Percentiles rank a stretch among this genome's conserved stretches.
These are phyloP conservation scores for Camponotus vicinus DNA, from an alignment of 1,140 invertebrate genomes.

Conservation along the genomic window DNA sequence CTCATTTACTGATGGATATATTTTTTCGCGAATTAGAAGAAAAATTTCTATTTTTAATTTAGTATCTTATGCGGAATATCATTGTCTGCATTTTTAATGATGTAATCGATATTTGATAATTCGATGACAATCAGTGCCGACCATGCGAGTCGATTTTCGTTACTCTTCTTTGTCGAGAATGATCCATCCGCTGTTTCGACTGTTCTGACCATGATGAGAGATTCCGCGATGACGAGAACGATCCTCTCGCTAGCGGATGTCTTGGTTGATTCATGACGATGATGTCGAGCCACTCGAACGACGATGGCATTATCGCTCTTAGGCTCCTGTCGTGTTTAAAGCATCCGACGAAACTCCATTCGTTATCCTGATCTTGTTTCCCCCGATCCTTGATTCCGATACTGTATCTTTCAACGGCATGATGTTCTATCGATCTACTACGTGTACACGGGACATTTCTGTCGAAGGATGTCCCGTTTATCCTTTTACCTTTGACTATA, in stretches of 20 bases:
- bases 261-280: neutral
- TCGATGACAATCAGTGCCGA: neutral
- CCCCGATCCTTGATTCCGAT: slow-evolving; percentile 23
- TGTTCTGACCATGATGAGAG: neutral
- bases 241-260: neutral
- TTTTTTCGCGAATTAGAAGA: too few species aligned
- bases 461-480: slow-evolving; percentile 5
- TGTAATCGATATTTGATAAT: neutral
- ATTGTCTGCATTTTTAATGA: neutral
- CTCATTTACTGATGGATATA: too few species aligned
- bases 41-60: neutral
- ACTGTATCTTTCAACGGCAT: slow-evolving; percentile 50
- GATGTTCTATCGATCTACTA: slow-evolving; percentile 47
- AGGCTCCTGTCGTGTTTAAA: neutral
- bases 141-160: slow-evolving; percentile 32
- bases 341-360: slow-evolving; percentile 43
- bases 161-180: neutral
- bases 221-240: neutral
- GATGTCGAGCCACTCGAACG: neutral
- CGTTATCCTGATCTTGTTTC: slow-evolving; percentile 29
- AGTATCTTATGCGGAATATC: neutral
- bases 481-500: slow-evolving; percentile 24
- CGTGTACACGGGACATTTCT: neutral
- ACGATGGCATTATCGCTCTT: slow-evolving; percentile 21
- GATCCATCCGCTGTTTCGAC: slow-evolving; percentile 3